Conservation (phyloP, 2,888 invertebrate genomes). For the Acrocyrtus sp. region DNA sequence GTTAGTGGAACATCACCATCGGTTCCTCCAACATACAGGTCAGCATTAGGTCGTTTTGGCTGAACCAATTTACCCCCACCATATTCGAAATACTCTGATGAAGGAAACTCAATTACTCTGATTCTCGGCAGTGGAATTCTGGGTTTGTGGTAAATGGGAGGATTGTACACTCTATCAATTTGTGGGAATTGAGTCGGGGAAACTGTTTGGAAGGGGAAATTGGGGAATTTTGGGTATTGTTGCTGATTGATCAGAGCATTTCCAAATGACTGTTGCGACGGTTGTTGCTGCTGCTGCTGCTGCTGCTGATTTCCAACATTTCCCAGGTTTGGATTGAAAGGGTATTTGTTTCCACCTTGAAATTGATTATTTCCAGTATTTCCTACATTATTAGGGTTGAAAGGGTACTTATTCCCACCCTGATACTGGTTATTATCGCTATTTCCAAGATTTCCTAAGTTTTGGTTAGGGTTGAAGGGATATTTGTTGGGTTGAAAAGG, state of each 20-base stretch:
- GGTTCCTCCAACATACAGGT: constrained; percentile 27
- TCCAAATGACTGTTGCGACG: constrained; percentile 19
- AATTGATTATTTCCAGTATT: constrained; percentile 8
- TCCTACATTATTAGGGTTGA: too few species aligned
- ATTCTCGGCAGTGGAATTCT: constrained; percentile 21
- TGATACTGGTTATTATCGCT: background rate
- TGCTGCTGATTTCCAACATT: too few species aligned
- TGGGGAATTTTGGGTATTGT: constrained; percentile 28
- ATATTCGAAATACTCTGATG: constrained; percentile 38
- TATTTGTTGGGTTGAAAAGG: constrained; percentile 17
- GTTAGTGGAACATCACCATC: constrained; percentile 34
- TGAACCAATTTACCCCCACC: constrained; percentile 34
- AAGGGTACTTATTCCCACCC: too few species aligned
- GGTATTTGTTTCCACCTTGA: too few species aligned
- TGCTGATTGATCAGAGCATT: background rate
- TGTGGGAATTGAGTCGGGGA: background rate
- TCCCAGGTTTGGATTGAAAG: too few species aligned
- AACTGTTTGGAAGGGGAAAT: constrained; percentile 28
- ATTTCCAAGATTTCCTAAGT: constrained; percentile 11
- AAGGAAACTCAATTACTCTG: constrained; percentile 30
- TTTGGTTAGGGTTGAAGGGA: constrained; percentile 8
- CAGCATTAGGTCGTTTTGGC: constrained; percentile 28
- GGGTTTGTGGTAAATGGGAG: background rate
- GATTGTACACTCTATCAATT: too few species aligned
- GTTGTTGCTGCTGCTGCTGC: too few species aligned